Base-by-base conservation (phyloP, 2,797 vertebrate species). In the Salmo trutta region DNA sequence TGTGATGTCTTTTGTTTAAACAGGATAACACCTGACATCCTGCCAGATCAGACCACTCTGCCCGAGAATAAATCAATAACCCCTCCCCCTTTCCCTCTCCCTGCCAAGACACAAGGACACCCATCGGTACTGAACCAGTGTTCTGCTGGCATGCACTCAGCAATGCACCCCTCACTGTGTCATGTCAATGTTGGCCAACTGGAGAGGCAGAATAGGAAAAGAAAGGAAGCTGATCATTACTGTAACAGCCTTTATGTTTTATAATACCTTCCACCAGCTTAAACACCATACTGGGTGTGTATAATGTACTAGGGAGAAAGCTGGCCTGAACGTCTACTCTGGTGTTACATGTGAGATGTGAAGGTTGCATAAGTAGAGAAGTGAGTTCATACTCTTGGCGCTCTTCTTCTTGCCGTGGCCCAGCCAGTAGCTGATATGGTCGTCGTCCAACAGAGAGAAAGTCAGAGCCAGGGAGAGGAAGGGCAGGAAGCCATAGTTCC, bases 401-500 rank as follows among this genome's bases (percentile, higher is more conserved):
- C 75, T 88, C 78, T 31, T 47, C 41, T 12, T 91, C 73, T 62
- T 75, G 75, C 76, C 47, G 0, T 51, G 77, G 12, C 82, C 77
- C 3, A 81, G 41, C 71, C 75, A 82, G 5, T 47, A 65, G 65
- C n/a, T 77, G 51, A 94, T 6, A 0, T 93, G 91, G 52, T 89
- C 77, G 8, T 96, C 93, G 0, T 96, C 96, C 85, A 96, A 89
- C 54, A 97, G 91, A 0, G 94, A 90, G 19, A 91, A 92, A 82
- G 92, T 86, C 75, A 97, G 90, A 21, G 92, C 84, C 10, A 96
- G 41, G 4, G 93, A 94, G 36, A 97, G 91, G 17, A 91, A 70
- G 75, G 95, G 94, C 84, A 95, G 94, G 79, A 95, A 93, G 80
- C 92, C 94, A 71, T 95, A 94, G 91, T 95, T 96, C 0, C 95